Evolutionary conservation across 2,113 vertebrate species (phyloP), one percentile per base, ranked within the genome.

Genomic region (Halichoeres trimaculatus): DNA sequence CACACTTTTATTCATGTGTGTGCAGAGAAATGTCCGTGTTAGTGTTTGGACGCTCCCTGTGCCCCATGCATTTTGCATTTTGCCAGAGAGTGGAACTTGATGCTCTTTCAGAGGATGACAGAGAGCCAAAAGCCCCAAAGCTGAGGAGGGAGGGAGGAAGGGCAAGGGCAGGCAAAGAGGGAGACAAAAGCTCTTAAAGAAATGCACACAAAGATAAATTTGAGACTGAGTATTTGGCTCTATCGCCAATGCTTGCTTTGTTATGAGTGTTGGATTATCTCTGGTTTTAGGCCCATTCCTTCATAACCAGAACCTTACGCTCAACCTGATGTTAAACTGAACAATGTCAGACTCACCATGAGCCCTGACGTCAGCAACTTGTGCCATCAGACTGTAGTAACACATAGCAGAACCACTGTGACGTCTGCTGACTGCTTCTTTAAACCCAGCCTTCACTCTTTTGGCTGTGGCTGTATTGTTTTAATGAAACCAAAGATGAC

Each of bases 21-120:
- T 43, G 72, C 30, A 38, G 12, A 35, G 51, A 38, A 57, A 5
- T 60, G 55, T 70, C 72, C 45, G 73, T 47, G 57, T n/a, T 23
- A 16, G 22, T 14, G 63, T 14, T 80, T 84, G 83, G 83, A 54
- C 10, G n/a, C 62, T 48, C 54, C 74, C 85, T 78, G 68, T 82
- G 84, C 76, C 81, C 67, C 67, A 63, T 55, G 76, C 90, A 90
- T 90, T 92, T 89, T 83, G 87, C 89, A 85, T 77, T 70, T 81
- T 84, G 88, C 88, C 87, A 91, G 85, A 76, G 81, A 90, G 61
- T 91, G 78, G 71, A 91, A 89, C 85, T 73, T 76, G 78, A 88
- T 62, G 70, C 86, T 83, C 70, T 60, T 72, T 84, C 53, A 73
- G 74, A 87, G 38, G 76, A 85, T 87, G 78, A 85, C 81, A 80